Evolutionary conservation across 2,888 invertebrate genomes (phyloP).

Genomic region (Troides aeacus): DNA sequence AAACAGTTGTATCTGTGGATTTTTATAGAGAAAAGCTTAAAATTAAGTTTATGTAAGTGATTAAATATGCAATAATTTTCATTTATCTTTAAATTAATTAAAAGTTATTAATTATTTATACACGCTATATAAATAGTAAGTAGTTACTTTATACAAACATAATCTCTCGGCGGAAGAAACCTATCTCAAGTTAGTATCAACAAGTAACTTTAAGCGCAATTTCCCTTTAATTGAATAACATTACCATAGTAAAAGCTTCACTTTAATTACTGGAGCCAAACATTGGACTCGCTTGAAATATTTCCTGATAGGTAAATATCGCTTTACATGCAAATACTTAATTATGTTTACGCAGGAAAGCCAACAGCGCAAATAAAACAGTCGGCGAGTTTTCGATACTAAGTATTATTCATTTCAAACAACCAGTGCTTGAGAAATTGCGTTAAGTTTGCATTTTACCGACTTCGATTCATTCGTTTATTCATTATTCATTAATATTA

Average conservation of each 20-base stretch:
- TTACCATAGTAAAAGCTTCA: constrained; percentile 66
- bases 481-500: no score
- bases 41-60: no score
- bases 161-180: constrained; percentile 51
- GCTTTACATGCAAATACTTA: constrained; percentile 50
- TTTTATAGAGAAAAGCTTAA: no score
- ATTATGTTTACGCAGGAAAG: constrained; percentile 36
- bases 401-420: constrained; percentile 2
- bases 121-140: constrained; percentile 11
- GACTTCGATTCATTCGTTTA: not conserved
- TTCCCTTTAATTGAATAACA: constrained; percentile 71
- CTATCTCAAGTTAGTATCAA: constrained; percentile 56
- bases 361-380: constrained; percentile 18
- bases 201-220: constrained; percentile 56
- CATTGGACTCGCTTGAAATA: constrained; percentile 47
- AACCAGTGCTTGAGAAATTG: not conserved
- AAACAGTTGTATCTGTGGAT: no score
- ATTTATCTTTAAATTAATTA: no score
- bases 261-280: constrained; percentile 63
- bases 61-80: no score
- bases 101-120: not conserved
- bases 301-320: constrained; percentile 46
- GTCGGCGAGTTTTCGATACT: constrained; percentile 4
- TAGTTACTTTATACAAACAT: constrained; percentile 47
- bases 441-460: not conserved